Evolutionary conservation across 2,113 vertebrate genomes (phyloP).

Genomic region (Neopipo cinnamomea): DNA sequence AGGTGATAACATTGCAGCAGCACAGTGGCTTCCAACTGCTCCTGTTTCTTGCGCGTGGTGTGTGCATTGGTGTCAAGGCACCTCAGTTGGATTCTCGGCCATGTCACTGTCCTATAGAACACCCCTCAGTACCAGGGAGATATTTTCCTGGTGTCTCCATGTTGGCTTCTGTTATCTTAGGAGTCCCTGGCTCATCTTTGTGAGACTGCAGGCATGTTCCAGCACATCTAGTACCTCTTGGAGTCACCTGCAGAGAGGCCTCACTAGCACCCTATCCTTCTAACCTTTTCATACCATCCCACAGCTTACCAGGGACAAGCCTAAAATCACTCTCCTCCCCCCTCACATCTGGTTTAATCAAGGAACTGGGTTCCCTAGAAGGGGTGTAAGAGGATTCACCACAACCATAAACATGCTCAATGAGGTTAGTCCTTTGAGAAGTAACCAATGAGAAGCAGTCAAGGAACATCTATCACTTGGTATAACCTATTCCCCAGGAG

Average conservation of each 20-base stretch:
- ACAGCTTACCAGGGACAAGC: neutral
- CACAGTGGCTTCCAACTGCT: neutral
- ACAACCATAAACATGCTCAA: neutral
- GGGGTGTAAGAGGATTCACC: neutral
- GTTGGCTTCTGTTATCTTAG: neutral
- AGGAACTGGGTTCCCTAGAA: neutral
- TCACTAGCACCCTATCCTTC: neutral
- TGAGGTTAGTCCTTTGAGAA: neutral
- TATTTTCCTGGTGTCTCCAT: neutral
- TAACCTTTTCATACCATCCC: neutral
- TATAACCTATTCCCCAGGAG: neutral
- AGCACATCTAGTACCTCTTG: neutral
- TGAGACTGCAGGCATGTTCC: neutral
- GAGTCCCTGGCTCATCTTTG: neutral
- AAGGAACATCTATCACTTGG: neutral
- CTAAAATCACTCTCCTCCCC: no score
- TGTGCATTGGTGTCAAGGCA: neutral
- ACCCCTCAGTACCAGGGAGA: neutral
- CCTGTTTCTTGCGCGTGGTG: neutral
- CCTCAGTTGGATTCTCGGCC: neutral
- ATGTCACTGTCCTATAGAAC: neutral
- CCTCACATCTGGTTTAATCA: neutral
- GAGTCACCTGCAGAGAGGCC: neutral
- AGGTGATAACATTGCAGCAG: neutral
- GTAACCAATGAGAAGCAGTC: neutral